phyloP scores from a whole-genome alignment of 2,797 vertebrate species.

The Pipistrellus nathusii region DNA sequence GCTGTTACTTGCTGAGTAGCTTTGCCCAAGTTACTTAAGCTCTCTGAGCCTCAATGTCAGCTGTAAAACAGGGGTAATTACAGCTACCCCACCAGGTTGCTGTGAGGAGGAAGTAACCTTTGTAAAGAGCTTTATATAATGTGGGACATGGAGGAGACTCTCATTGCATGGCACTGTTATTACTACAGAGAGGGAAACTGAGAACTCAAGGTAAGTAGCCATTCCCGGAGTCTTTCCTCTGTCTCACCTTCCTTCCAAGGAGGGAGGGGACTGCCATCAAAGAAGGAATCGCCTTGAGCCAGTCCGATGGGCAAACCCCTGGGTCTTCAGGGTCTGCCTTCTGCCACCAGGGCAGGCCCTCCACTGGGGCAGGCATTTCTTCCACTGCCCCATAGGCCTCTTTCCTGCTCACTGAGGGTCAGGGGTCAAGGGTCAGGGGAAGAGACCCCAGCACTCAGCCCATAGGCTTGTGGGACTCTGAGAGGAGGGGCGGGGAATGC shows the following conservation, averaged over 20 bases:
- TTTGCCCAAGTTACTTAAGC: not conserved
- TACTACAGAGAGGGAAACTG: not conserved
- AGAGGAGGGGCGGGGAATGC: not conserved
- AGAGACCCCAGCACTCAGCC: not conserved
- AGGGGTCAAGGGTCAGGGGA: not conserved
- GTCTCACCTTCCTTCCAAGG: not conserved
- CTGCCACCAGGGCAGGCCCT: not conserved
- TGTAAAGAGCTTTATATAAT: not conserved
- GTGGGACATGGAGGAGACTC: not conserved
- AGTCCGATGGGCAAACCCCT: not conserved
- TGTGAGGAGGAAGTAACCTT: not conserved
- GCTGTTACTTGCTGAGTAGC: not conserved
- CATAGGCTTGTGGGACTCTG: conserved; percentile 40
- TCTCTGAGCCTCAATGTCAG: not conserved
- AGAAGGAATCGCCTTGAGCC: conserved; percentile 32
- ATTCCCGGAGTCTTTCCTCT: not conserved
- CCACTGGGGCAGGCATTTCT: not conserved
- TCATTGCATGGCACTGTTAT: not conserved
- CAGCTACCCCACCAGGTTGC: not conserved
- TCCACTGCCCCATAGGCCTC: not conserved
- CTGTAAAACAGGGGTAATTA: not conserved
- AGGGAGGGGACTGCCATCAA: not conserved
- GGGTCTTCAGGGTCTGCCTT: not conserved
- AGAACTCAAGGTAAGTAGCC: not conserved
- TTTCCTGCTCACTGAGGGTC: not conserved